These are phyloP conservation scores for Rhinoraja longicauda DNA, from an alignment of 2,797 vertebrate species.

Conservation along the genomic window DNA sequence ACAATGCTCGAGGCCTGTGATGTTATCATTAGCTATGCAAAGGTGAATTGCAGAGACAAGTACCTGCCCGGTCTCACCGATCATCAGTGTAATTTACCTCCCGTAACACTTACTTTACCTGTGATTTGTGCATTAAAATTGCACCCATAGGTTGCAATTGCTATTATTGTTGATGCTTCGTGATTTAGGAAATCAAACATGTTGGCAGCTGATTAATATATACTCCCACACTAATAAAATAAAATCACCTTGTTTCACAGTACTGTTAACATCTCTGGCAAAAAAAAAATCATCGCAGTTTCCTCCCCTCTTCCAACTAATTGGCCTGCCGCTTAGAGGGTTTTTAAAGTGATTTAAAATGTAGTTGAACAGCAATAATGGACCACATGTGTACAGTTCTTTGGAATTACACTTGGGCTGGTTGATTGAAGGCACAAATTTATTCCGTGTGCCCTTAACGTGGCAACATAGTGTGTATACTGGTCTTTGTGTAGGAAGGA, in stretches of 20 bases:
- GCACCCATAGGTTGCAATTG: not conserved
- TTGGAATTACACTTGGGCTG: not conserved
- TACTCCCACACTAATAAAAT: slow-evolving; percentile 15
- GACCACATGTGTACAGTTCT: not conserved
- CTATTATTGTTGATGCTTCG: not conserved
- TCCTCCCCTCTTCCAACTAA: slow-evolving; percentile 8
- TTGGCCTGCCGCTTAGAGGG: not conserved
- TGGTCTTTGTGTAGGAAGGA: no score
- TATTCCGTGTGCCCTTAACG: not conserved
- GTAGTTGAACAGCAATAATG: not conserved
- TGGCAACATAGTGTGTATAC: not conserved
- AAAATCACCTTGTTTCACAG: slow-evolving; percentile 24
- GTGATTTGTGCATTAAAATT: no score
- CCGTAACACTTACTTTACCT: no score
- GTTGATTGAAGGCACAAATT: not conserved
- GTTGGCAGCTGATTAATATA: slow-evolving; percentile 23
- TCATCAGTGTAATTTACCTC: no score
- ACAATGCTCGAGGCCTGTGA: no score
- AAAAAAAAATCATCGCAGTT: not conserved
- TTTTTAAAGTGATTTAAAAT: slow-evolving; percentile 29
- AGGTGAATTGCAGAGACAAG: no score
- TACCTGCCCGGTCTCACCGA: no score
- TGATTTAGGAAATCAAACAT: not conserved
- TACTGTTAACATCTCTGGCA: not conserved
- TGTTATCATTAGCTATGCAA: no score